These are phyloP conservation scores for Drosophila differens DNA, from an alignment of 2,888 invertebrate species.

Conservation along the genomic window DNA sequence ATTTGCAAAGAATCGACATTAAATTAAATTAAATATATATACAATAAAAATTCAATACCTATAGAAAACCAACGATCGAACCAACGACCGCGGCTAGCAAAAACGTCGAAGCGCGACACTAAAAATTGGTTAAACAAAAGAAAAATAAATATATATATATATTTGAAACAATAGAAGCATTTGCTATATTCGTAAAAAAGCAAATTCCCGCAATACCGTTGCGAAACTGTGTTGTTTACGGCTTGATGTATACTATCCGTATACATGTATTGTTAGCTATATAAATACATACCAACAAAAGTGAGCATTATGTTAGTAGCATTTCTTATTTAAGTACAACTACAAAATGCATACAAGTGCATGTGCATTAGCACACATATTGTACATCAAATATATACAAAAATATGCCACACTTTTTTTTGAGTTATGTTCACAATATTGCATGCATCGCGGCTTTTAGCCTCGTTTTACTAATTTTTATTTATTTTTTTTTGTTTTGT, in stretches of 20 bases:
- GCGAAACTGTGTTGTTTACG: conserved; percentile 35
- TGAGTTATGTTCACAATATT: neutral
- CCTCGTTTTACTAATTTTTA: conserved; percentile 27
- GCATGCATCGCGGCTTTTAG: conserved; percentile 31
- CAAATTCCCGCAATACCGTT: conserved; percentile 27
- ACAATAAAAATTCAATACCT: neutral
- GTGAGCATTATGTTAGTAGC: conserved; percentile 18
- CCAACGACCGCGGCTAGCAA: conserved; percentile 21
- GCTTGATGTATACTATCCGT: conserved; percentile 20
- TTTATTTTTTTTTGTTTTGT: conserved; percentile 8
- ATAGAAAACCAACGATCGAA: conserved; percentile 19
- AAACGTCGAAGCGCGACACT: conserved; percentile 19
- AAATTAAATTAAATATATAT: conserved; percentile 9
- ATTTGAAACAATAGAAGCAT: conserved; percentile 11
- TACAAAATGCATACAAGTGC: neutral
- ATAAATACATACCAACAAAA: conserved; percentile 24
- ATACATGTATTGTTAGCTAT: conserved; percentile 9
- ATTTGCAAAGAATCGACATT: conserved; percentile 49
- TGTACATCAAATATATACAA: neutral
- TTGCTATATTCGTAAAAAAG: conserved; percentile 1
- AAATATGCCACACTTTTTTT: conserved; percentile 18
- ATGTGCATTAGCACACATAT: neutral
- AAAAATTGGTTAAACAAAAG: conserved; percentile 8
- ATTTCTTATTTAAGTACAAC: neutral
- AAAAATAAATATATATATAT: neutral